Evolutionary conservation across 1,140 invertebrate genomes (phyloP), one percentile per base, ranked within the genome.

Genomic region (Hypothenemus hampei): DNA sequence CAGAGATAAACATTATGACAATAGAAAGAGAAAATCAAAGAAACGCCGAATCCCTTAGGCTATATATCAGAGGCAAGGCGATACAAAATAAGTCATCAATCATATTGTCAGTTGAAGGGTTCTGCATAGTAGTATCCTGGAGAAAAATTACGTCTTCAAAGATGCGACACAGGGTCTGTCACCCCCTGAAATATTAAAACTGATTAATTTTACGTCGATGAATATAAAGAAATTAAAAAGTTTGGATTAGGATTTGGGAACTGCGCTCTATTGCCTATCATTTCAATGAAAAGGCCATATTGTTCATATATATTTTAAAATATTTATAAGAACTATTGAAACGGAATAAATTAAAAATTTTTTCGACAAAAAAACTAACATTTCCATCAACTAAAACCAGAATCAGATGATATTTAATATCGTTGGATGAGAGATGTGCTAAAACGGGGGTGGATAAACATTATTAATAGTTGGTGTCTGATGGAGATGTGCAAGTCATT

Each of bases 381-480:
- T 22, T 16, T 20, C 39, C 43, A 45, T 45, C 43, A 45, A 16
- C 43, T 29, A 29, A 37, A 53, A 41, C 35, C 33, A 48, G 19
- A 56, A 48, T 48, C 31, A 56, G 45, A 56, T 43, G 40, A 43
- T 56, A 56, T 56, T 48, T 48, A 48, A 56, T 56, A 56, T 56
- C 44, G 45, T 44, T 18, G 45, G 45, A 33, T 47, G 45, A 36
- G 47, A 56, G 47, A 56, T 56, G 53, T 56, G 53, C 53, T 56
- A 56, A 56, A 56, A 47, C 29, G 53, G 41, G 57, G 53, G 53
- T 39, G 53, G 53, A 56, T 56, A 56, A 57, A 51, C 62, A 66
- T 66, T 68, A 68, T 68, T 68, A 68, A 68, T 68, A 68, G 66
- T 62, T 66, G 64, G 63, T 65, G 64, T 67, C 64, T 65, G 60